Evolutionary conservation across 2,888 invertebrate species (phyloP).

Genomic region (Invenusta paracnida): DNA sequence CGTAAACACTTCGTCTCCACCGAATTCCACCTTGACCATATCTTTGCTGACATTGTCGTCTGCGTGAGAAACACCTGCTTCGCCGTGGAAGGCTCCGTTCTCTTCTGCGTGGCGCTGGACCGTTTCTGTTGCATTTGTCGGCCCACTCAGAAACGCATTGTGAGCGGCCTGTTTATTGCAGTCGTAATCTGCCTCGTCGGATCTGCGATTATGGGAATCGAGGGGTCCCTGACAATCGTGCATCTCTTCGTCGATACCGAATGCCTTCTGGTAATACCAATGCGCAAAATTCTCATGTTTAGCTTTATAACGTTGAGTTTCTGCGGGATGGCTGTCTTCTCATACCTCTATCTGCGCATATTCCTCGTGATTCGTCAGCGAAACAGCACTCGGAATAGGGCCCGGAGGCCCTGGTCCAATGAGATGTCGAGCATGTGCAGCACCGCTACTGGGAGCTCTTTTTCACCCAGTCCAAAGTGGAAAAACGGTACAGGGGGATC

Average conservation of each 20-base stretch:
- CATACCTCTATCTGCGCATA: neutral
- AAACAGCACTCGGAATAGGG: neutral
- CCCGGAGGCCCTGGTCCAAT: neutral
- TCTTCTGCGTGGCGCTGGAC: constrained; percentile 6
- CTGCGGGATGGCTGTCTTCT: neutral
- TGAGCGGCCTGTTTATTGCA: neutral
- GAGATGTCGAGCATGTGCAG: neutral
- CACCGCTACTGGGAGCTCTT: neutral
- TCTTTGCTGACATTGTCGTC: constrained; percentile 23
- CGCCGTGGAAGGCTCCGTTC: constrained; percentile 18
- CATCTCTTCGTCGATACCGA: neutral
- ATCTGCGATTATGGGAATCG: neutral
- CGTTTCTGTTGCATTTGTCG: constrained; percentile 21
- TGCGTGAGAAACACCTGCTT: constrained; percentile 11
- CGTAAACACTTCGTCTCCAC: neutral
- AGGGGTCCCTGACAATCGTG: neutral
- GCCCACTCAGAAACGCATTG: neutral
- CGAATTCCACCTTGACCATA: neutral
- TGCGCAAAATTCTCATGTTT: neutral
- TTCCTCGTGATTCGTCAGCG: neutral
- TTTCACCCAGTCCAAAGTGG: neutral
- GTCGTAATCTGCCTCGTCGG: neutral
- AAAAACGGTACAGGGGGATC: neutral
- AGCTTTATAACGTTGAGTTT: neutral
- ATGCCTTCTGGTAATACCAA: neutral